A percentile compares a stretch with the other conserved stretches of the same genome.
phyloP scores from a whole-genome alignment of 1,140 invertebrate species.

The Drosophila elegans region DNA sequence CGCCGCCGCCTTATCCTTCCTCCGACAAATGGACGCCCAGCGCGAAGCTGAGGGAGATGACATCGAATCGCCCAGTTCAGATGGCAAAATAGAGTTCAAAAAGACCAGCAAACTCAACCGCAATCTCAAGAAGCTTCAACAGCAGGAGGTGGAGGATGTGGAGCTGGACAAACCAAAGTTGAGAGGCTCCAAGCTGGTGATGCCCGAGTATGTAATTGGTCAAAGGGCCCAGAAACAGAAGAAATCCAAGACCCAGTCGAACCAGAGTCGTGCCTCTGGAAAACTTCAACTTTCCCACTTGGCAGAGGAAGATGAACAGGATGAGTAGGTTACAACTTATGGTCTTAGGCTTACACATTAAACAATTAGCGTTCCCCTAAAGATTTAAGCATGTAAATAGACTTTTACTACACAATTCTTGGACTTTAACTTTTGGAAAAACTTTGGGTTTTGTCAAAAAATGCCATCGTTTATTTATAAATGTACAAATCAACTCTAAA shows the following conservation, averaged over 20 bases:
- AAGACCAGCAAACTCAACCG: constrained; percentile 74
- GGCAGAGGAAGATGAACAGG: constrained; percentile 85
- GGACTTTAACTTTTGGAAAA: background rate
- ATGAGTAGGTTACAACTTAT: constrained; percentile 35
- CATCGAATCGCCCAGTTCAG: constrained; percentile 43
- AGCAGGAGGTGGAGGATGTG: constrained; percentile 71
- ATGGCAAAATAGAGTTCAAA: constrained; percentile 86
- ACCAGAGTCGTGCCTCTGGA: constrained; percentile 67
- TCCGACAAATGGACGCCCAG: constrained; percentile 88
- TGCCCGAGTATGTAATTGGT: constrained; percentile 94
- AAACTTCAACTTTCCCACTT: constrained; percentile 88
- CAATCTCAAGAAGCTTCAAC: constrained; percentile 66
- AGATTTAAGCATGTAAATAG: constrained; percentile 15
- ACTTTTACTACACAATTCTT: background rate
- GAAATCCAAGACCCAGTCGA: constrained; percentile 55
- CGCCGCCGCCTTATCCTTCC: constrained; percentile 89
- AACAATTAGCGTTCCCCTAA: background rate
- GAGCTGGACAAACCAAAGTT: constrained; percentile 86
- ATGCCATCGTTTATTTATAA: constrained; percentile 12
- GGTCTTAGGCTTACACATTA: constrained; percentile 3
- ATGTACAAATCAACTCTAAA: constrained; percentile 1
- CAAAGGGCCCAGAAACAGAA: constrained; percentile 85
- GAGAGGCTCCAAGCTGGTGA: constrained; percentile 89
- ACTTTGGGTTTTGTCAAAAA: constrained; percentile 1
- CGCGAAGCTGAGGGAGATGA: constrained; percentile 73